Percentiles rank a stretch among this genome's conserved stretches.
Evolutionary conservation across 64 coral and sea anemone species (phyloP).

Genomic region (Porites australiensis): DNA sequence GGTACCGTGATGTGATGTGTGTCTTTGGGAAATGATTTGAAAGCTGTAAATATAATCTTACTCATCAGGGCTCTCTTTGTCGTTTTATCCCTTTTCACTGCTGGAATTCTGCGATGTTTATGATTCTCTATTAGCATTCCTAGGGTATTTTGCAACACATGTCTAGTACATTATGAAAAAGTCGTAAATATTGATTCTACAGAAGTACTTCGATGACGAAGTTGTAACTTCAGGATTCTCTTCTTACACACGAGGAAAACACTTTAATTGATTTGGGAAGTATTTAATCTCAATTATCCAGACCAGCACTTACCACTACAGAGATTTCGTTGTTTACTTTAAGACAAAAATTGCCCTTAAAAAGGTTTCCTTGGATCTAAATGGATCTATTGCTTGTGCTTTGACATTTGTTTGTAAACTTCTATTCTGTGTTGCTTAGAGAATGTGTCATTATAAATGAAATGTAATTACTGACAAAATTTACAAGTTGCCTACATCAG

Average conservation of each 20-base stretch:
- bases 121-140: not conserved
- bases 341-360: not conserved
- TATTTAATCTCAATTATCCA: not conserved
- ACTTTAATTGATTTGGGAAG: constrained; percentile 16
- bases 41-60: no score
- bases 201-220: no score
- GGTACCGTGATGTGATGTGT: no score
- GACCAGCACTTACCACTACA: not conserved
- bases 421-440: not conserved
- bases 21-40: no score
- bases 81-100: not conserved
- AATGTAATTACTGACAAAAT: not conserved
- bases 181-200: no score
- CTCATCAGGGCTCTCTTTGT: not conserved
- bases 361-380: not conserved
- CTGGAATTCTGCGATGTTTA: not conserved
- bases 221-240: no score
- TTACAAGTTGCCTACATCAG: no score
- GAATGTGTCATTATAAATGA: not conserved
- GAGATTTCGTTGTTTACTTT: not conserved
- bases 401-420: not conserved
- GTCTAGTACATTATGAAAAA: not conserved
- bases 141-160: not conserved
- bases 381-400: not conserved
- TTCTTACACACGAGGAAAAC: not conserved